Base-by-base conservation (phyloP, 2,797 vertebrate genomes). In the Bucorvus abyssinicus region DNA sequence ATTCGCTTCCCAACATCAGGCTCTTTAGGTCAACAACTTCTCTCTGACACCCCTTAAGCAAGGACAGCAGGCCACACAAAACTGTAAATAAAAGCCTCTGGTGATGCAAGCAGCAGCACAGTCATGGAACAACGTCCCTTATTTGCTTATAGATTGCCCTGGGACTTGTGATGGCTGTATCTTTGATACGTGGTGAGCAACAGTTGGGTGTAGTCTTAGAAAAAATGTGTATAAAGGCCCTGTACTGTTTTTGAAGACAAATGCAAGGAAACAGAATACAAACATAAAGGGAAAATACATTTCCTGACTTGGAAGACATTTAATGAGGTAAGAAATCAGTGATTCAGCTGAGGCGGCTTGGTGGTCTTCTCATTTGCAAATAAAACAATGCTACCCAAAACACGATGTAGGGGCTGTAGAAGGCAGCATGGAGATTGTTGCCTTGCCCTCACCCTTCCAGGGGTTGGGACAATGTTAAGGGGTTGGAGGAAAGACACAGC, bases 161-260 rank as follows among this genome's bases (percentile, higher is more conserved):
- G 50, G 32, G 10, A 19, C 12, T 12, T 11, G 19, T 34, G 53
- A 24, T 9, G 10, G 20, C 23, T 1, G 0, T 32, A 2, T 53
- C 61, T 81, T 61, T 32, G 49, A 17, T 53, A 42, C 15, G 21
- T 23, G 34, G 5, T 45, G 70, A 78, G 10, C 36, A 87, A 17
- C 17, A 79, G 20, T 44, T 82, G 79, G n/a, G 20, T 22, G 6
- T 16, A 55, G 20, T 50, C 40, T 59, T 32, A 53, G 60, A 29
- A 60, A 80, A 68, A 45, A 30, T 3, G 0, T 26, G 1, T 44
- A 20, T 61, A 50, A 79, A 73, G 53, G 21, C 11, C 29, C 16
- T 70, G 24, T 14, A 7, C 32, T 44, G 14, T 9, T 87, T 85
- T 59, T 61, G 47, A 91, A 89, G 44, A 49, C n/a, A 85, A 61